Percentiles rank a stretch among this genome's conserved stretches.
Evolutionary conservation across 2,888 invertebrate species (phyloP).

Genomic region (Choristoneura rosaceana): DNA sequence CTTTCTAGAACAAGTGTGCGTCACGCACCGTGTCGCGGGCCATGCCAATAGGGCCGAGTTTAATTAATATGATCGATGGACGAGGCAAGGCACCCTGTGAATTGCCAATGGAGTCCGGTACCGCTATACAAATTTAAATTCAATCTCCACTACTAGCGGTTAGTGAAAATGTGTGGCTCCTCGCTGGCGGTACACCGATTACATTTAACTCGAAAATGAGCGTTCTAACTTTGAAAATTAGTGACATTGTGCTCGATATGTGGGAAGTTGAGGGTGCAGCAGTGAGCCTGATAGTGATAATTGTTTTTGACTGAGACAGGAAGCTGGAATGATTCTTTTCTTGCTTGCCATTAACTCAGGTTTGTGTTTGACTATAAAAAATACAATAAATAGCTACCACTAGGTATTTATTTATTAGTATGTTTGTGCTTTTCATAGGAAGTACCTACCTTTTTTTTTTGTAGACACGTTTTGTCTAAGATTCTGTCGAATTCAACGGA

Average conservation of each 20-base stretch:
- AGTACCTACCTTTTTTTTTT: too few species aligned
- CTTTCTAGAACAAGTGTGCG: constrained; percentile 48
- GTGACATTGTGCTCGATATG: constrained; percentile 71
- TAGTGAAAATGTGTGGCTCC: constrained; percentile 82
- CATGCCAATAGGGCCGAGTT: constrained; percentile 54
- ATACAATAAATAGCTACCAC: too few species aligned
- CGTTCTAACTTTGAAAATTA: constrained; percentile 71
- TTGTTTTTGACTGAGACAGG: constrained; percentile 61
- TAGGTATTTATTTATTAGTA: too few species aligned
- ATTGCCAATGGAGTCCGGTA: constrained; percentile 73
- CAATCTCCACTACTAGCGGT: constrained; percentile 67
- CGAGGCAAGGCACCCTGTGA: constrained; percentile 63
- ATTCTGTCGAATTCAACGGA: too few species aligned
- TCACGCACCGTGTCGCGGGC: constrained; percentile 44
- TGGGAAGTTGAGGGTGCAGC: constrained; percentile 65
- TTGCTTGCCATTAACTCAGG: constrained; percentile 71
- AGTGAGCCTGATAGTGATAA: constrained; percentile 60
- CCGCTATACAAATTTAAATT: constrained; percentile 83
- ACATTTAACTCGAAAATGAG: constrained; percentile 79
- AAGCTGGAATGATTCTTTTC: constrained; percentile 74
- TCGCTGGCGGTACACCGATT: constrained; percentile 72
- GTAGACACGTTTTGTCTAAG: too few species aligned
- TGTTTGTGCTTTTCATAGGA: too few species aligned
- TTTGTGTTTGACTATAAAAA: constrained; percentile 55
- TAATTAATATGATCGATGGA: constrained; percentile 77